Base-by-base conservation (phyloP, 2,113 vertebrate species). In the Percina caprodes region DNA sequence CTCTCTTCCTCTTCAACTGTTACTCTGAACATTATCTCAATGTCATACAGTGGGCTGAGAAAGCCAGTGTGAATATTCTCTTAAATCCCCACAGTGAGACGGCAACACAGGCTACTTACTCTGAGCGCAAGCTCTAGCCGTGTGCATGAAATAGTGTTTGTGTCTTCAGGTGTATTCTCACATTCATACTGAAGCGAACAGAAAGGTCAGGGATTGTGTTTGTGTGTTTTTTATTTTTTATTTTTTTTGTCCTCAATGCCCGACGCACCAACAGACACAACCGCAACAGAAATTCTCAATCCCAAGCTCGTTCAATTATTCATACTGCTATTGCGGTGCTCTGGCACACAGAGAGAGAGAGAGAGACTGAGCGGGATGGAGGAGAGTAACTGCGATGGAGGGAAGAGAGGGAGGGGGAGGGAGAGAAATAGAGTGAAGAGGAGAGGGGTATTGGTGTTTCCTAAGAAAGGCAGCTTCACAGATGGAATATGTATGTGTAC, bases 241-340 rank as follows among this genome's bases (percentile, higher is more conserved):
- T 84, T 84, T 82, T 82, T 91, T 86, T 82, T 77, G 77, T 87
- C 49, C 69, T 51, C 73, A 86, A 80, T 45, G 62, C 63, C 77
- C 70, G 59, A 74, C 14, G 45, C 86, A 92, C 77, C 79, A 61
- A 83, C 85, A 86, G 82, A 91, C 89, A 85, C 87, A 83, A 85
- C 89, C 79, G 87, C 92, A 93, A 93, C 88, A 91, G 82, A 92
- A 92, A 92, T 90, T 89, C 91, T 92, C 87, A 77, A 83, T 90
- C 90, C 92, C 11, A 76, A 83, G 80, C 88, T 68, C 14, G 59
- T 93, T 94, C 90, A 94, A 94, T 94, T 94, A 94, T 94, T 94
- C 94, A 94, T 94, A 69, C 56, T 77, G 83, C 90, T 92, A 88
- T 92, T 93, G 93, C 91, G 39, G 91, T 69, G 88, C 88, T 90